phyloP scores from a whole-genome alignment of 2,113 vertebrate species.

The Sceloporus undulatus region DNA sequence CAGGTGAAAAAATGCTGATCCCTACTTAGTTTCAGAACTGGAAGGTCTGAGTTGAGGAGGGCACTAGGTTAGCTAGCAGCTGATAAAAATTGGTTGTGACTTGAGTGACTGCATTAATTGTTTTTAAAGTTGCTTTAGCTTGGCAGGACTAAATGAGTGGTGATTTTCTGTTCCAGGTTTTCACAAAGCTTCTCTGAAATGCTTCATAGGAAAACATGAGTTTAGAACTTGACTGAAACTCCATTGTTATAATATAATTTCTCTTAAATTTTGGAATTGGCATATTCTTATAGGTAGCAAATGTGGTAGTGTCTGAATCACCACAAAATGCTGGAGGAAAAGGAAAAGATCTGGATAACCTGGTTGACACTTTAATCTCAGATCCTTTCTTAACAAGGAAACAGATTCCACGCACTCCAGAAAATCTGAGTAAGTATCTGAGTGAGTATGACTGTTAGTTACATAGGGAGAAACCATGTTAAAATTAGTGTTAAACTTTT shows the following conservation, averaged over 20 bases:
- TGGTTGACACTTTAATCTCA: constrained; percentile 74
- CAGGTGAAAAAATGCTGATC: not conserved
- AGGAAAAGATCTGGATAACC: constrained; percentile 75
- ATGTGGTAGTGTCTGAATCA: constrained; percentile 73
- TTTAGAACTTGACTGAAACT: not conserved
- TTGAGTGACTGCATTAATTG: not conserved
- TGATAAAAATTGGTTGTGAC: not conserved
- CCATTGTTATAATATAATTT: not conserved
- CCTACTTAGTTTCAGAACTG: not conserved
- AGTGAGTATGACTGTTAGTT: no score
- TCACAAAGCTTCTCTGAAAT: not conserved
- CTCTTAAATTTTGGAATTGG: not conserved
- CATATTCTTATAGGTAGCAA: constrained; percentile 81
- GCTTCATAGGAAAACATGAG: not conserved
- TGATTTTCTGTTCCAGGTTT: not conserved
- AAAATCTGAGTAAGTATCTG: constrained; percentile 86
- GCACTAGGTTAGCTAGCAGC: not conserved
- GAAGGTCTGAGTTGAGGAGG: not conserved
- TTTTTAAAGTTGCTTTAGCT: not conserved
- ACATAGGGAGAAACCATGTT: no score
- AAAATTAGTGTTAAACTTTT: not conserved
- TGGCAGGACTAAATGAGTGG: not conserved
- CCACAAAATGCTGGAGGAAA: constrained; percentile 54
- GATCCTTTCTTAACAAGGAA: constrained; percentile 86
- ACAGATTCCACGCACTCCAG: constrained; percentile 88